phyloP scores from a whole-genome alignment of 2,113 vertebrate genomes.

The Crotalus viridis region DNA sequence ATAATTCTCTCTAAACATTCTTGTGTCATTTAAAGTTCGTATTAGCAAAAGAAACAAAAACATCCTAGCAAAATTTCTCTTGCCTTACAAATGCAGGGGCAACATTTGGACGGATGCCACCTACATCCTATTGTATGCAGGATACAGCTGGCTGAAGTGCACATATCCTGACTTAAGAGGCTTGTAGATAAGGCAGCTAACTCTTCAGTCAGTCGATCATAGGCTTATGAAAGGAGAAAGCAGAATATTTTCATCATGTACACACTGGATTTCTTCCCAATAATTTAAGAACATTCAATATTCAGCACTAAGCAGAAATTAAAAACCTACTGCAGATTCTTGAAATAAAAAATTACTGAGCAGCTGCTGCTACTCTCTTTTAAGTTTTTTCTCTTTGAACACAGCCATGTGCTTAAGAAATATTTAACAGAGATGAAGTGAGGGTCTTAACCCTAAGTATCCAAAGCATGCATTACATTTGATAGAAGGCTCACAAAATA shows the following conservation, averaged over 20 bases:
- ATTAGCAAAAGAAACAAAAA: slow-evolving; percentile 2
- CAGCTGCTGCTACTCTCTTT: not conserved
- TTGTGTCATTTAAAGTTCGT: not conserved
- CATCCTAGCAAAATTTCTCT: slow-evolving; percentile 29
- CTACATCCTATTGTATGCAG: not conserved
- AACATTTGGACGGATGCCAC: not conserved
- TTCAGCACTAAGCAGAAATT: not conserved
- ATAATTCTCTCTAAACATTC: slow-evolving; percentile 24
- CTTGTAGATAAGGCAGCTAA: slow-evolving; percentile 3
- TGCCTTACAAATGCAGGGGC: not conserved
- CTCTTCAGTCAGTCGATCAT: not conserved
- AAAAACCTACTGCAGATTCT: not conserved
- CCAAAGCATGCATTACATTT: not conserved
- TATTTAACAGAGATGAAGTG: not conserved
- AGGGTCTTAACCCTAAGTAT: not conserved
- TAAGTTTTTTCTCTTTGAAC: not conserved
- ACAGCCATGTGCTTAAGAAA: not conserved
- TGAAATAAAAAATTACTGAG: slow-evolving; percentile 6
- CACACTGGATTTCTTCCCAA: not conserved
- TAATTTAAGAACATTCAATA: slow-evolving; percentile 5
- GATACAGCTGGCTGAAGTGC: not conserved
- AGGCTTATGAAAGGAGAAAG: not conserved
- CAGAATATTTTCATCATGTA: not conserved
- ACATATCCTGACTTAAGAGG: not conserved
- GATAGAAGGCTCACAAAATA: not conserved